phyloP scores from a whole-genome alignment of 2,797 vertebrate species.

The Bucorvus abyssinicus region DNA sequence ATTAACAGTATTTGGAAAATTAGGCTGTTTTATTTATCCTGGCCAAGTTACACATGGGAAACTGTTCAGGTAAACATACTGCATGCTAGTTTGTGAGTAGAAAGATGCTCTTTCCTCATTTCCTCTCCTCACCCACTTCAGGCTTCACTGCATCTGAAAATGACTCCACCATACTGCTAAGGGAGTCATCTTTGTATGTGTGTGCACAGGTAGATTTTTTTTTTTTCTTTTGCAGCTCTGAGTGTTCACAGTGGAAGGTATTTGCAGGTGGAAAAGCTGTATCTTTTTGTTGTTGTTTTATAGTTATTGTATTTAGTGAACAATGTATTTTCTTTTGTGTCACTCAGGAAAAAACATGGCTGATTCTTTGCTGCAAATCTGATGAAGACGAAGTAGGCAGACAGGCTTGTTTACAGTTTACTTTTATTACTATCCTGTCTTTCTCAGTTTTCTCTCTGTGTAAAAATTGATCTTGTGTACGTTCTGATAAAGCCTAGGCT shows the following conservation, averaged over 20 bases:
- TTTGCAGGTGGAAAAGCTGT: neutral
- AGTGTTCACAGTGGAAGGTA: neutral
- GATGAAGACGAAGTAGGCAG: neutral
- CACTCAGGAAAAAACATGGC: neutral
- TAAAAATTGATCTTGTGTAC: neutral
- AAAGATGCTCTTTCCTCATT: neutral
- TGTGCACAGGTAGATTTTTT: too few relatives aligned
- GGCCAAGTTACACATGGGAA: neutral
- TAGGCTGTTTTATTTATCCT: neutral
- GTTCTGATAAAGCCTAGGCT: neutral
- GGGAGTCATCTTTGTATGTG: neutral
- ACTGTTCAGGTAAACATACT: neutral
- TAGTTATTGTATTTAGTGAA: neutral
- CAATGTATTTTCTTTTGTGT: neutral
- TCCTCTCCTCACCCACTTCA: neutral
- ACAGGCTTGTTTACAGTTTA: neutral
- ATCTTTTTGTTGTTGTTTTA: neutral
- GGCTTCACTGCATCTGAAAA: neutral
- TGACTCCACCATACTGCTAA: neutral
- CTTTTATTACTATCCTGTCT: neutral
- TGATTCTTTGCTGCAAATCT: neutral
- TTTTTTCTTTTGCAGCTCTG: neutral
- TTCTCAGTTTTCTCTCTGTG: neutral
- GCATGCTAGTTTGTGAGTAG: neutral
- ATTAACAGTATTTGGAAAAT: neutral